Evolutionary conservation across 2,888 invertebrate genomes (phyloP), one percentile per base, ranked within the genome.

Genomic region (Synergus laeviventris): DNA sequence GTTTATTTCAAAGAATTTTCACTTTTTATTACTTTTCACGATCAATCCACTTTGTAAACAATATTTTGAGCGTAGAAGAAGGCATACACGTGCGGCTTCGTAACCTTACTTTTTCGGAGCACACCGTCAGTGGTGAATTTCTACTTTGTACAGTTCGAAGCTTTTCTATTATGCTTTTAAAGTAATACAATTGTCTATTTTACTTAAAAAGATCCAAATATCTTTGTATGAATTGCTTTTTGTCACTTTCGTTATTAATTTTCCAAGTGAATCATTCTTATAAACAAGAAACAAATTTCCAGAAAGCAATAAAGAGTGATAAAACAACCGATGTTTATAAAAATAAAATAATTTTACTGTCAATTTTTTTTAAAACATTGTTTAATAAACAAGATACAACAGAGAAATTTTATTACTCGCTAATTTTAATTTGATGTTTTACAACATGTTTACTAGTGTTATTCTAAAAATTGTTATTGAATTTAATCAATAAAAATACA

Each of bases 31-130:
- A 11, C 11, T 31, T 36, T 49, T 45, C 0, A n/a, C 31, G 12
- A 4, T 11, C 11, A 36, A 24, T 36, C 3, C 2, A 4, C 31
- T 16, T 18, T 36, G 24, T 1, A n/a, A 11, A 31, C 31, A n/a
- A 36, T 49, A 18, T 31, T n/a, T 31, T 36, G 16, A 21, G n/a
- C 24, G 16, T 1, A 49, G 45, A 21, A 18, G 54, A 31, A 7
- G 49, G n/a, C 18, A 11, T 12, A 24, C 70, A 70, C 70, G 49
- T 70, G 70, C 18, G n/a, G 36, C 18, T 49, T 45, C 45, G 16
- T 70, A 70, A 70, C 70, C 70, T 70, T n/a, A 54, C 70, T 70
- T 70, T 70, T 24, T 45, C 9, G 24, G 14, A 24, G 14, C n/a
- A 36, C 18, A 7, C n/a, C 21, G 59, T 24, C 24, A 21, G 24